phyloP scores from a whole-genome alignment of 92 coral and sea anemone species.

The Epizoanthus ramosus region DNA sequence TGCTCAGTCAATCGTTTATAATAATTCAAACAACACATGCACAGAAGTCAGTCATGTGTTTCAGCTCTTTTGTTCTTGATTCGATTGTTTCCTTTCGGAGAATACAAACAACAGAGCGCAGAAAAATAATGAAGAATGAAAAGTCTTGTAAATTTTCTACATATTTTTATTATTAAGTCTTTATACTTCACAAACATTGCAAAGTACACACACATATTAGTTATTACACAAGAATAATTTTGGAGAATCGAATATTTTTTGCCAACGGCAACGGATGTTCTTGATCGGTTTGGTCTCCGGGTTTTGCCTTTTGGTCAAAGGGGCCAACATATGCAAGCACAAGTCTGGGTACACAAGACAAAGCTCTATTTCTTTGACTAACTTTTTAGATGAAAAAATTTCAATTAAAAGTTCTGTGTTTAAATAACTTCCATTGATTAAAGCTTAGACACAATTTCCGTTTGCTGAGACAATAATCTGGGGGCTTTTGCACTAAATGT shows the following conservation, averaged over 20 bases:
- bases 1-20: slow-evolving; percentile 7
- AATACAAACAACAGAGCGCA: neutral
- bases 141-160: no score
- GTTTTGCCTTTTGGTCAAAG: no score
- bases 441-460: slow-evolving; percentile 41
- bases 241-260: neutral
- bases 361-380: neutral
- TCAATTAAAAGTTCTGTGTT: neutral
- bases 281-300: neutral
- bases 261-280: neutral
- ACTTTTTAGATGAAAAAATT: neutral
- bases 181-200: no score
- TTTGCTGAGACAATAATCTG: slow-evolving; percentile 16
- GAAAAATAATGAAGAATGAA: slow-evolving; percentile 3
- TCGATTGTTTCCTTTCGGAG: slow-evolving; percentile 20
- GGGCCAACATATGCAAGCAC: no score
- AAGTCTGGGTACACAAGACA: neutral
- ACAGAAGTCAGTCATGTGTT: slow-evolving; percentile 13
- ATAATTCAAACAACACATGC: slow-evolving; percentile 15
- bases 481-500: neutral
- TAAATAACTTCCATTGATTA: neutral
- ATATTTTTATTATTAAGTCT: no score
- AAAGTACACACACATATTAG: neutral
- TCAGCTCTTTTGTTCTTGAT: neutral
- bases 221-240: neutral